Evolutionary conservation across 2,888 invertebrate genomes (phyloP), one percentile per base, ranked within the genome.

Genomic region (Ditula angustiorana): DNA sequence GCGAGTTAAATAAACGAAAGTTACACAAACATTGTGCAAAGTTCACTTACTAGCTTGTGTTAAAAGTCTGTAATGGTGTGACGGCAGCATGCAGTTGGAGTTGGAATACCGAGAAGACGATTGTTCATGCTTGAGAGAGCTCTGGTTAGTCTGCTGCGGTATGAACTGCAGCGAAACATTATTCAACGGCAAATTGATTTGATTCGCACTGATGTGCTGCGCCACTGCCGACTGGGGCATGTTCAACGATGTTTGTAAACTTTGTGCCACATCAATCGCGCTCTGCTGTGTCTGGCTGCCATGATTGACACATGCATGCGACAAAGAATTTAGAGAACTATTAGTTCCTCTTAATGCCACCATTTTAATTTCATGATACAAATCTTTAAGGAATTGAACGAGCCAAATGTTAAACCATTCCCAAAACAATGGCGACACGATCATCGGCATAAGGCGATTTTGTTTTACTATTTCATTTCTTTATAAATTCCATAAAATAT

Each of bases 281-380:
- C 79, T 80, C 65, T 81, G 82, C 74, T 83, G 87, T 63, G 81
- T 73, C 74, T 80, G 80, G 75, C 81, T 81, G 59, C 85, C 86
- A 84, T 88, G 85, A 72, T 81, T 84, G 72, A 79, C 78, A 80
- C 85, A 84, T 64, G 80, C 73, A 72, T 87, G 86, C 69, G 86
- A 82, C 71, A 85, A 78, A 71, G 80, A 80, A 78, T 85, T 86
- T 71, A 85, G 67, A 67, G 87, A 82, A 82, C 75, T 83, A 72
- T 83, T 86, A 70, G 82, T 83, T 76, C 89, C 88, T 86, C 90
- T 89, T 79, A 90, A 70, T 70, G 86, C 88, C 73, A 91, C 88
- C 92, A 92, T 92, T 83, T 90, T 91, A 83, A 88, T 85, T 85
- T 91, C 91, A 92, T 90, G 85, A 87, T 88, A 91, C 74, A 89